Conservation (phyloP, 2,113 vertebrate species). For the Callospermophilus lateralis region DNA sequence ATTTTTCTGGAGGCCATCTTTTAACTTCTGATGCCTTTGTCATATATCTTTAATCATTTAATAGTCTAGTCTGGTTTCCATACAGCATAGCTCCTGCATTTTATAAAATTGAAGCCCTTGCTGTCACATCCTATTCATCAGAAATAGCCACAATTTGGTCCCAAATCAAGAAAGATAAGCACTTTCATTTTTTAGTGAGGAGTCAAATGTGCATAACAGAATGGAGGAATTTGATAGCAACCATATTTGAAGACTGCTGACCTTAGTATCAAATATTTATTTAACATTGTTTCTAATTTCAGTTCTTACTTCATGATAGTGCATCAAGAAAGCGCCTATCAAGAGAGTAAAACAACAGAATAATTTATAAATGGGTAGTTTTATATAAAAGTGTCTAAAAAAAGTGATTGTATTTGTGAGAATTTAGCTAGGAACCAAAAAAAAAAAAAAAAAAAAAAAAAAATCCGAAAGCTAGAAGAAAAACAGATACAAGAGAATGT, state of each 20-base stretch:
- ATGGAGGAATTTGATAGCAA: not conserved
- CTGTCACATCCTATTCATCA: not conserved
- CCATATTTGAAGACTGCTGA: not conserved
- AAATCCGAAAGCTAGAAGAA: not conserved
- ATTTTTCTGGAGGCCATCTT: not conserved
- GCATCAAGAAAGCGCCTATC: not conserved
- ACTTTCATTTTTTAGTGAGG: not conserved
- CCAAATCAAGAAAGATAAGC: not conserved
- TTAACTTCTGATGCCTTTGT: not conserved
- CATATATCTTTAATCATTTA: not conserved
- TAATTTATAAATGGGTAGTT: not conserved
- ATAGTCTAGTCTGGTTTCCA: not conserved
- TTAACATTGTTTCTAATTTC: not conserved
- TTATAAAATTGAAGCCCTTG: not conserved
- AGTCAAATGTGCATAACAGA: fast-evolving
- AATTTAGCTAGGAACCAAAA: not conserved
- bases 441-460: not conserved
- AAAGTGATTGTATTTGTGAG: not conserved
- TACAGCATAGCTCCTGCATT: fast-evolving
- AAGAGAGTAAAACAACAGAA: not conserved
- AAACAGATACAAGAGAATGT: not conserved
- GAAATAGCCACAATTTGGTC: not conserved
- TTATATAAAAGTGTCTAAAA: not conserved
- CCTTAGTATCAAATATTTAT: not conserved
- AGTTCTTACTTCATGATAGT: not conserved